Percentiles rank a stretch among this genome's conserved stretches.
Evolutionary conservation across 2,888 invertebrate species (phyloP).

Genomic region (Athalia rosae): DNA sequence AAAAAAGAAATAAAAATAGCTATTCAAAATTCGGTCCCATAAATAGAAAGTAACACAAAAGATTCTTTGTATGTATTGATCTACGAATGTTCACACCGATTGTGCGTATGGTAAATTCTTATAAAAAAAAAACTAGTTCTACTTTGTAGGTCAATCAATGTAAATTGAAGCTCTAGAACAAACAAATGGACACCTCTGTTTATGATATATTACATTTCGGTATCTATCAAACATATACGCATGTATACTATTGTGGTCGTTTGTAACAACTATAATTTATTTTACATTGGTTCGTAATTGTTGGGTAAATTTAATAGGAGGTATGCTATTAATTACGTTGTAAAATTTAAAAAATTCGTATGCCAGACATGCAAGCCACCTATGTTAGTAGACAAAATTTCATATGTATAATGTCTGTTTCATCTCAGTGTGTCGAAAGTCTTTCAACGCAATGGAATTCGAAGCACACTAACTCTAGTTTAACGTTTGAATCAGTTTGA

Average conservation of each 20-base stretch:
- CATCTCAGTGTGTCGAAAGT: too few species aligned
- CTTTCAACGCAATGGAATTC: too few species aligned
- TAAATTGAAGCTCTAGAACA: slow-evolving; percentile 3
- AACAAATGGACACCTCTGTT: slow-evolving; percentile 26
- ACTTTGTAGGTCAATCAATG: background rate
- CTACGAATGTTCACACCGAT: background rate
- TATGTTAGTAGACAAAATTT: too few species aligned
- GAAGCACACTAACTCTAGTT: too few species aligned
- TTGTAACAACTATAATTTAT: slow-evolving; percentile 29
- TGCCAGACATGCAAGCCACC: too few species aligned
- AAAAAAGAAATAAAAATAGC: slow-evolving; percentile 32
- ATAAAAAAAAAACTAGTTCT: slow-evolving; percentile 4
- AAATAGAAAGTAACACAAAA: slow-evolving; percentile 2
- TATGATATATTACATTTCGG: slow-evolving; percentile 19
- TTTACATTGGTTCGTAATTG: slow-evolving; percentile 28
- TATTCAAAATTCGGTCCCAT: slow-evolving; percentile 1
- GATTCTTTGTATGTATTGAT: background rate
- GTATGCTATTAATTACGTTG: slow-evolving; percentile 6
- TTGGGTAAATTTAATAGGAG: slow-evolving; percentile 4
- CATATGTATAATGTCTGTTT: too few species aligned
- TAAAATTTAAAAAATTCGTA: background rate
- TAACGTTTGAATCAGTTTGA: background rate
- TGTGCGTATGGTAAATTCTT: slow-evolving; percentile 1
- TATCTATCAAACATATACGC: slow-evolving; percentile 36
- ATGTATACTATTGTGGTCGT: slow-evolving; percentile 7